Percentiles rank a stretch among this genome's conserved stretches.
These are phyloP conservation scores for Agrotis segetum DNA, from an alignment of 2,888 invertebrate species.

Conservation along the genomic window DNA sequence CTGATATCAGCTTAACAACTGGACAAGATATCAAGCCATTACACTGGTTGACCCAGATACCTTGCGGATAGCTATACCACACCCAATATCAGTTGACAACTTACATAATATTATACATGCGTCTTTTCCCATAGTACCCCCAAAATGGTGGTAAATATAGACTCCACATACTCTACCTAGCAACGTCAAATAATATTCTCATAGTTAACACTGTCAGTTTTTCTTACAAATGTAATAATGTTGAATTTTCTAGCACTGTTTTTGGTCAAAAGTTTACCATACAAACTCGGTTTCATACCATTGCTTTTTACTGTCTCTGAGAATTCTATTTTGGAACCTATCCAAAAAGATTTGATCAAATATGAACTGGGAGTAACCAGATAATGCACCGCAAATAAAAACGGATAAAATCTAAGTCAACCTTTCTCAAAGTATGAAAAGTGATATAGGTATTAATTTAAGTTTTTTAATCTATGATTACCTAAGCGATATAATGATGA, in stretches of 20 bases:
- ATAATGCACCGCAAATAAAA: conserved; percentile 43
- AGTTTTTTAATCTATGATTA: no score
- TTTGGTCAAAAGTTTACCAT: not conserved
- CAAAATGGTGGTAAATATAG: no score
- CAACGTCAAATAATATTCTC: not conserved
- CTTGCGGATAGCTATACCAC: no score
- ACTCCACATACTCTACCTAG: no score
- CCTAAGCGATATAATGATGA: no score
- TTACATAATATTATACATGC: no score
- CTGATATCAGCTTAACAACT: not conserved
- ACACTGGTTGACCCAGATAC: not conserved
- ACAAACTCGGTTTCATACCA: conserved; percentile 10
- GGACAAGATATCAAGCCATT: not conserved
- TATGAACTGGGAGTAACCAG: conserved; percentile 38
- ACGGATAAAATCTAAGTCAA: conserved; percentile 23
- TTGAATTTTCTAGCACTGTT: not conserved
- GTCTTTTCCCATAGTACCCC: no score
- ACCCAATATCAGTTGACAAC: no score
- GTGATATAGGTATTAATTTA: no score
- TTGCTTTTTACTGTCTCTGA: conserved; percentile 25
- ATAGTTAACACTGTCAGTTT: not conserved
- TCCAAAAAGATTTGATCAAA: conserved; percentile 58
- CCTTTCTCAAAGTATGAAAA: conserved; percentile 2
- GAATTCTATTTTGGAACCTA: conserved; percentile 45
- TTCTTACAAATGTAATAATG: not conserved